phyloP scores from a whole-genome alignment of 2,888 invertebrate species.

The Ditula angustiorana region DNA sequence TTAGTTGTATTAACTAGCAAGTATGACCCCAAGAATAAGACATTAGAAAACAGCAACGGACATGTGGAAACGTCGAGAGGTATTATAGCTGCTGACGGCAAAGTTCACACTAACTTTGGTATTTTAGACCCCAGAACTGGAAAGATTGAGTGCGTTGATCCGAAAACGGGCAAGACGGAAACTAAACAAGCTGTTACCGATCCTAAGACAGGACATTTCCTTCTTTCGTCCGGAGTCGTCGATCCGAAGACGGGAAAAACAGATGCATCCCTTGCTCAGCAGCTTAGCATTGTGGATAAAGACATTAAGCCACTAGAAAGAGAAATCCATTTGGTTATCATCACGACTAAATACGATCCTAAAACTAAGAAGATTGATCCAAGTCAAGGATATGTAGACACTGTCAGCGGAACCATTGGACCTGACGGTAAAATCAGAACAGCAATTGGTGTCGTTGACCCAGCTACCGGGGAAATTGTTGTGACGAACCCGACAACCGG shows the following conservation, averaged over 20 bases:
- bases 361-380: conserved; percentile 79
- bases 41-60: conserved; percentile 84
- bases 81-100: conserved; percentile 73
- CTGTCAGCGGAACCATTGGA: conserved; percentile 86
- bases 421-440: conserved; percentile 83
- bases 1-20: conserved; percentile 82
- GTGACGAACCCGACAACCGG: conserved; percentile 78
- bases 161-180: conserved; percentile 84
- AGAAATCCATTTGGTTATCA: conserved; percentile 85
- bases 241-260: conserved; percentile 86
- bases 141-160: conserved; percentile 82
- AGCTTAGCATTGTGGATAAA: conserved; percentile 81
- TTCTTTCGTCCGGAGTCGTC: conserved; percentile 82
- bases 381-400: conserved; percentile 74
- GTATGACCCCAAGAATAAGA: conserved; percentile 85
- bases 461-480: conserved; percentile 84
- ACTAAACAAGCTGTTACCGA: conserved; percentile 85
- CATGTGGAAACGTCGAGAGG: conserved; percentile 82
- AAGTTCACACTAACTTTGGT: conserved; percentile 84
- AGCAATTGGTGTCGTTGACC: conserved; percentile 88
- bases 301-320: conserved; percentile 72
- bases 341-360: conserved; percentile 87
- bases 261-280: conserved; percentile 83
- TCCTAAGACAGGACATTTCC: conserved; percentile 83
- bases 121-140: conserved; percentile 85